phyloP scores from a whole-genome alignment of 1,140 invertebrate species.

The Aphelinus atriplicis region DNA sequence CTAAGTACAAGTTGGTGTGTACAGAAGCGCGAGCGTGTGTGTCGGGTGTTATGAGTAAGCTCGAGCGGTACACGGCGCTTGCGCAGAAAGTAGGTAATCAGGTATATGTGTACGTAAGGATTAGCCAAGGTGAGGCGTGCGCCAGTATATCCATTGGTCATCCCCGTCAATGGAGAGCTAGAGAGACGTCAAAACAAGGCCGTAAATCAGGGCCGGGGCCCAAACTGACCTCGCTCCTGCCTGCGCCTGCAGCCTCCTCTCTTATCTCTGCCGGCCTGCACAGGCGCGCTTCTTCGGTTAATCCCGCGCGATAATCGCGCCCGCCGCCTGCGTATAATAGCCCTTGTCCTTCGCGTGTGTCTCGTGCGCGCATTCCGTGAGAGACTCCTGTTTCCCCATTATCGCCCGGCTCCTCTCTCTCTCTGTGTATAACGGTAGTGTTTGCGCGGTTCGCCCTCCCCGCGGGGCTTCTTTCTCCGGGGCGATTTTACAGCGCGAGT shows the following conservation, averaged over 20 bases:
- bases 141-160: neutral
- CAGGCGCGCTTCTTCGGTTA: neutral
- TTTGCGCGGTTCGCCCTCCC: neutral
- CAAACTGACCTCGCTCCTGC: constrained; percentile 33
- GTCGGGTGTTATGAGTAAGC: no score
- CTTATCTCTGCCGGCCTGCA: no score
- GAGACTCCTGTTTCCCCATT: constrained; percentile 17
- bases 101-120: constrained; percentile 4
- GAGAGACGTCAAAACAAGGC: constrained; percentile 26
- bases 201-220: constrained; percentile 22
- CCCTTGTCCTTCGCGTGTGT: neutral
- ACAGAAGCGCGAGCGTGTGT: no score
- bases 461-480: neutral
- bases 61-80: no score
- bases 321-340: no score
- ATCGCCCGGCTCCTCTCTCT: neutral
- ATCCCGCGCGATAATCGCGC: constrained; percentile 29
- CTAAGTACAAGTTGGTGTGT: no score
- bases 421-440: neutral
- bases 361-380: neutral
- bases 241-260: neutral
- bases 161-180: neutral
- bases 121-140: constrained; percentile 22
- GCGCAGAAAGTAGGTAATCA: constrained; percentile 24
- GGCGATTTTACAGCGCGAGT: neutral